A percentile compares a stretch with the other conserved stretches of the same genome.
phyloP scores from a whole-genome alignment of 2,113 vertebrate species.

The Callorhinus ursinus region DNA sequence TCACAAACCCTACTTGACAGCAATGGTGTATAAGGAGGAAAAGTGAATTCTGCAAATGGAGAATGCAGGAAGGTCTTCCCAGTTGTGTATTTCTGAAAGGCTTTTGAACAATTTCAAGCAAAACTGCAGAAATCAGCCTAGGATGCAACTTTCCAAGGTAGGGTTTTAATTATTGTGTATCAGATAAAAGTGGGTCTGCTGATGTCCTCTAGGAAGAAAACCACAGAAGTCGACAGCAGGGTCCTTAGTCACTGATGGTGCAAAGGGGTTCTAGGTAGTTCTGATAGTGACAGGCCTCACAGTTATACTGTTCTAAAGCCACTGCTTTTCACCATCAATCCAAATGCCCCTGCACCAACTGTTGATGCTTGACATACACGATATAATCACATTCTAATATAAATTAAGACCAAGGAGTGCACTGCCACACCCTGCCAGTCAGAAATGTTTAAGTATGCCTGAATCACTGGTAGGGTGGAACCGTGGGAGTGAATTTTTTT shows the following conservation, averaged over 20 bases:
- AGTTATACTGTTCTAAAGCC: neutral
- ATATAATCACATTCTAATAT: neutral
- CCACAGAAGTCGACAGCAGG: neutral
- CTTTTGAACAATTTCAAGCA: neutral
- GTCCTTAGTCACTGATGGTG: neutral
- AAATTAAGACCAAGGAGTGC: neutral
- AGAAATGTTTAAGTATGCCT: neutral
- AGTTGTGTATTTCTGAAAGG: neutral
- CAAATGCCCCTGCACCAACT: neutral
- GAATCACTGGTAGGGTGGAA: neutral
- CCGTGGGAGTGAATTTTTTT: neutral
- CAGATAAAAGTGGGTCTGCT: neutral
- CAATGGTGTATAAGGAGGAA: neutral
- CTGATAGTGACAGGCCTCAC: neutral
- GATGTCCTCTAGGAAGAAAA: neutral
- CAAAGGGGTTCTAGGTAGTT: neutral
- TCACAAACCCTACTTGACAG: neutral
- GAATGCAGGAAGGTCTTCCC: neutral
- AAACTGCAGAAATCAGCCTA: constrained; percentile 14
- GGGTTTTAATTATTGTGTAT: neutral
- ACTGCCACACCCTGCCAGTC: neutral
- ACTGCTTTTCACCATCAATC: neutral
- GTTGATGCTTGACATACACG: neutral
- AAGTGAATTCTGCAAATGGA: neutral
- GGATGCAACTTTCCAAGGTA: neutral